A percentile compares a stretch with the other conserved stretches of the same genome.
Evolutionary conservation across 2,113 vertebrate species (phyloP).

Genomic region (Tragelaphus scriptus): DNA sequence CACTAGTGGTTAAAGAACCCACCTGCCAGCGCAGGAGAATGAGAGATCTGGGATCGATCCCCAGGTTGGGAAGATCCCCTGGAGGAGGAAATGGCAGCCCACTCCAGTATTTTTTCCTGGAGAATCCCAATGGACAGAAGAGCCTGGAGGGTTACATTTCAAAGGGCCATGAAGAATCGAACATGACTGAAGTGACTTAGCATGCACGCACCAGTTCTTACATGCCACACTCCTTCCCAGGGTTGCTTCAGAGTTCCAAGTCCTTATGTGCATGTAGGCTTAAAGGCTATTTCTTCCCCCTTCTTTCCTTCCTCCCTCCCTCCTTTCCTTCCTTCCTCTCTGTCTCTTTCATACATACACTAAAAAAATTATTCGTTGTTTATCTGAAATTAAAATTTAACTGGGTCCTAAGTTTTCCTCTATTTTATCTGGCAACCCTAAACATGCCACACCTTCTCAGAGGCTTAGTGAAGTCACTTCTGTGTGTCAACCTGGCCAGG

Average conservation of each 20-base stretch:
- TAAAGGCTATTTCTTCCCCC: background rate
- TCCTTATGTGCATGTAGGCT: background rate
- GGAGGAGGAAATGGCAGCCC: background rate
- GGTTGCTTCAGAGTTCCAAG: background rate
- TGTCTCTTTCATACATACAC: background rate
- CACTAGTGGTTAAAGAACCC: background rate
- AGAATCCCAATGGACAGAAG: background rate
- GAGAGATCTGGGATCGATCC: background rate
- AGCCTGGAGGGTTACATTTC: background rate
- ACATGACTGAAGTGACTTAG: background rate
- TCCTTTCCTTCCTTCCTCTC: background rate
- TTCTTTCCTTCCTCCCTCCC: background rate
- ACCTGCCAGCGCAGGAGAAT: background rate
- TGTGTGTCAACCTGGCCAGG: background rate
- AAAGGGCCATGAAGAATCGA: background rate
- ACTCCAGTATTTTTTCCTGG: background rate
- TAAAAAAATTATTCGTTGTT: background rate
- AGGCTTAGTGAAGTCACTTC: background rate
- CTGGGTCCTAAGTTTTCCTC: background rate
- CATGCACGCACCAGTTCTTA: fast-evolving
- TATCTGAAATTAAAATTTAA: background rate
- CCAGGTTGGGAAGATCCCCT: background rate
- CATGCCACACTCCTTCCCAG: background rate
- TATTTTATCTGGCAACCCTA: background rate
- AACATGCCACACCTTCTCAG: background rate